These are phyloP conservation scores for Desoria tigrina DNA, from an alignment of 2,888 invertebrate species.

Conservation along the genomic window DNA sequence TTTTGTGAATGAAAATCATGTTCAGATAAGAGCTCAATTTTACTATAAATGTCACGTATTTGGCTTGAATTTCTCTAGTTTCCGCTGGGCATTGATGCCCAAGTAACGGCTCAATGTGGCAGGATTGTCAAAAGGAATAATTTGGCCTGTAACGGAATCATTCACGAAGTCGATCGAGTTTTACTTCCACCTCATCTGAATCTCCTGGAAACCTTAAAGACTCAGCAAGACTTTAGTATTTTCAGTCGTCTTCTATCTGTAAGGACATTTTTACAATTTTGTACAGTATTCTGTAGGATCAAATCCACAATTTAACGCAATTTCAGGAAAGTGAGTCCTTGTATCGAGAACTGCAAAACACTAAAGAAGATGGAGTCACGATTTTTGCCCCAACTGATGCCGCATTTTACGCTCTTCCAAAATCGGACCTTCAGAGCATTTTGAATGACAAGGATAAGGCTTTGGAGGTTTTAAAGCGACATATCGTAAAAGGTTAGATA, in stretches of 20 bases:
- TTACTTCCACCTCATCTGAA: slow-evolving; percentile 61
- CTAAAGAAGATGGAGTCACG: slow-evolving; percentile 61
- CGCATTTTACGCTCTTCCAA: slow-evolving; percentile 61
- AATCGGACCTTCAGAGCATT: slow-evolving; percentile 59
- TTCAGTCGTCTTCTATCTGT: slow-evolving; percentile 58
- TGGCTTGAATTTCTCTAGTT: slow-evolving; percentile 25
- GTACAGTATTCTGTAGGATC: slow-evolving; percentile 53
- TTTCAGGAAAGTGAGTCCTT: slow-evolving; percentile 60
- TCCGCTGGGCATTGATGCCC: slow-evolving; percentile 56
- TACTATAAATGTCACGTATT: neutral
- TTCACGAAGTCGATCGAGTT: slow-evolving; percentile 67
- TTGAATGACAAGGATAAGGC: slow-evolving; percentile 60
- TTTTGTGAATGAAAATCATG: too few relatives aligned
- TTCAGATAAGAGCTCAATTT: too few relatives aligned
- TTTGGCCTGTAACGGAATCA: slow-evolving; percentile 68
- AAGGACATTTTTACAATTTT: slow-evolving; percentile 25
- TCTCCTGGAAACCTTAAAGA: slow-evolving; percentile 60
- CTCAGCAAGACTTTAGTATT: slow-evolving; percentile 58
- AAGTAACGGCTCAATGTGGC: slow-evolving; percentile 70
- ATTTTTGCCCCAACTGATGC: slow-evolving; percentile 65
- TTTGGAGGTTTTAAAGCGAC: slow-evolving; percentile 60
- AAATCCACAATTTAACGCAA: neutral
- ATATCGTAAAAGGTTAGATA: slow-evolving; percentile 62
- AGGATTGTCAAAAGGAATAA: slow-evolving; percentile 65
- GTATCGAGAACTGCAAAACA: slow-evolving; percentile 57